phyloP scores from a whole-genome alignment of 1,140 invertebrate genomes.

The Drosophila sechellia region DNA sequence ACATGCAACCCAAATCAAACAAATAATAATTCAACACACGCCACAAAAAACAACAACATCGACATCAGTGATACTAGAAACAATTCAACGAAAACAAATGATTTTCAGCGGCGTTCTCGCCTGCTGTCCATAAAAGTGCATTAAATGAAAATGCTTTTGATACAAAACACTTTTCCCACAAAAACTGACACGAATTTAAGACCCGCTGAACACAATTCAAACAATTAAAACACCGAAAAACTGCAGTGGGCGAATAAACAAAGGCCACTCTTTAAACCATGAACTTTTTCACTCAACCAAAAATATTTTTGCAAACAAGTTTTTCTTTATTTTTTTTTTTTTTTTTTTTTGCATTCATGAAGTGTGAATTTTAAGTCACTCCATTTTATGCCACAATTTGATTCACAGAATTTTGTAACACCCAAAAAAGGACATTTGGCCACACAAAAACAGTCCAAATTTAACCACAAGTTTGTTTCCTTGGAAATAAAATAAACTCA shows the following conservation, averaged over 20 bases:
- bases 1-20: constrained; percentile 44
- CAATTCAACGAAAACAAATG: constrained; percentile 39
- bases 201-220: constrained; percentile 20
- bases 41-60: constrained; percentile 35
- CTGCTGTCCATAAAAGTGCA: constrained; percentile 28
- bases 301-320: constrained; percentile 8
- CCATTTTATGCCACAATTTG: not conserved
- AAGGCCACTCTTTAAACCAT: constrained; percentile 25
- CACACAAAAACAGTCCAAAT: constrained; percentile 6
- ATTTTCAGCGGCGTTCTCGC: constrained; percentile 13
- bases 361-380: constrained; percentile 15
- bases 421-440: constrained; percentile 4
- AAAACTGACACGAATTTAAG: constrained; percentile 48
- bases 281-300: constrained; percentile 21
- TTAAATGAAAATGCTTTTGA: constrained; percentile 36
- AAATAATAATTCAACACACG: constrained; percentile 64
- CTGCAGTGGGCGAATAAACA: constrained; percentile 18
- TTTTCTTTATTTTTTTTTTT: not conserved
- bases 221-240: constrained; percentile 18
- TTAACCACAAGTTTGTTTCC: constrained; percentile 12
- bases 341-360: constrained; percentile 13
- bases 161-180: constrained; percentile 45
- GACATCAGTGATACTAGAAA: constrained; percentile 42
- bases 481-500: not conserved
- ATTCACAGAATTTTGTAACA: not conserved